A percentile compares a stretch with the other conserved stretches of the same genome.
phyloP scores from a whole-genome alignment of 2,113 vertebrate genomes.

The Cairina moschata region DNA sequence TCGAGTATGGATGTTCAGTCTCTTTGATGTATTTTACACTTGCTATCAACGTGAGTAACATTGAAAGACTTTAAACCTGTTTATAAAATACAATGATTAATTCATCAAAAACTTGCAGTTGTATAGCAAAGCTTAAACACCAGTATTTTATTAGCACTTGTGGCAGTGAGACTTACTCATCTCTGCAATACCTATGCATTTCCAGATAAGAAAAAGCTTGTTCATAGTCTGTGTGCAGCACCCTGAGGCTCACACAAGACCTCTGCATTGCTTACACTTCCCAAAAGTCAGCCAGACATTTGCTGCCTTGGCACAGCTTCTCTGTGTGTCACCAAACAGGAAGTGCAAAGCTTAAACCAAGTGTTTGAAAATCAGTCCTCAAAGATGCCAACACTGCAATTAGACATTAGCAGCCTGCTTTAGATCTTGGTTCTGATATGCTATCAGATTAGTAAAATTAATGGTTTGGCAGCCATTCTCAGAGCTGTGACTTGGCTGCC shows the following conservation, averaged over 20 bases:
- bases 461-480: not conserved
- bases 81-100: not conserved
- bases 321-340: rapidly evolving
- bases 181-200: not conserved
- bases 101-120: not conserved
- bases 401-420: not conserved
- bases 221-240: rapidly evolving
- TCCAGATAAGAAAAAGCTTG: not conserved
- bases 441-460: not conserved
- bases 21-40: not conserved
- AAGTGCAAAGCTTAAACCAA: not conserved
- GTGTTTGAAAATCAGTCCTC: not conserved
- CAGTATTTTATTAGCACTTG: not conserved
- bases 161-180: not conserved
- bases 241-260: not conserved
- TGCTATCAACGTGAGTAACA: not conserved
- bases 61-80: not conserved
- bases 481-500: not conserved
- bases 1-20: not conserved
- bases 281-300: not conserved
- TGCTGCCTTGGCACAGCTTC: not conserved
- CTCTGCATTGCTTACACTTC: rapidly evolving
- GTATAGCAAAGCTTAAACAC: not conserved
- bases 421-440: not conserved
- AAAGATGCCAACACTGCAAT: not conserved